A percentile compares a stretch with the other conserved stretches of the same genome.
Evolutionary conservation across 2,797 vertebrate species (phyloP).

Genomic region (Alouatta caraya): DNA sequence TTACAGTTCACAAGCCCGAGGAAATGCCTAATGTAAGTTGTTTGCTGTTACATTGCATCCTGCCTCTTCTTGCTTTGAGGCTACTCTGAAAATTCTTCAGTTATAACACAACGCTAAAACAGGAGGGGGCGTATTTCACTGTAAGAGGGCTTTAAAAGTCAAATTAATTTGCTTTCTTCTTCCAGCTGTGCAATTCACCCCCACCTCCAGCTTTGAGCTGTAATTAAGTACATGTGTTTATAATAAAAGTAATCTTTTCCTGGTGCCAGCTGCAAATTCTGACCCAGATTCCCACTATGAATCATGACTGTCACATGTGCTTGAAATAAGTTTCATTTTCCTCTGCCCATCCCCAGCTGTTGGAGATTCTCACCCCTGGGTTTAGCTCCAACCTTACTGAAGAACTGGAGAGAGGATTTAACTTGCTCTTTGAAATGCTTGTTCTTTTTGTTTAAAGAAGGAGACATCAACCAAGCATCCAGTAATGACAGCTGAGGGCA

Average conservation of each 20-base stretch:
- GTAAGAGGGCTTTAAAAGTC: constrained; percentile 62
- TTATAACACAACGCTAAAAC: constrained; percentile 31
- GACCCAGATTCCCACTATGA: constrained; percentile 82
- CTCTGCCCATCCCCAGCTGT: constrained; percentile 46
- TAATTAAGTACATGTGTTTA: constrained; percentile 80
- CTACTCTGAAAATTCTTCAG: constrained; percentile 25
- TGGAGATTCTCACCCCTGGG: constrained; percentile 49
- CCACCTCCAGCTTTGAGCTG: constrained; percentile 66
- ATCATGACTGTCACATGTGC: constrained; percentile 76
- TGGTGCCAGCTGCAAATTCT: constrained; percentile 81
- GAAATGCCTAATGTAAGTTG: constrained; percentile 12
- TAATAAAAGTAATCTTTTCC: constrained; percentile 81
- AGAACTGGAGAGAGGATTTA: constrained; percentile 12
- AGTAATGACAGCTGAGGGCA: not conserved
- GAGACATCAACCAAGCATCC: not conserved
- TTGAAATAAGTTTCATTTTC: constrained; percentile 72
- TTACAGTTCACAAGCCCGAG: not conserved
- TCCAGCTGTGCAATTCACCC: constrained; percentile 70
- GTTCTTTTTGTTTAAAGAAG: constrained; percentile 42
- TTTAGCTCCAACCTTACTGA: constrained; percentile 46
- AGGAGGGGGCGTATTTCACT: constrained; percentile 60
- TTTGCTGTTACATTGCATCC: not conserved
- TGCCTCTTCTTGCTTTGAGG: not conserved
- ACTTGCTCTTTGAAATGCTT: not conserved
- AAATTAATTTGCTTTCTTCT: constrained; percentile 75